Evolutionary conservation across 2,888 invertebrate species (phyloP).

Genomic region (Tethea ocularis): DNA sequence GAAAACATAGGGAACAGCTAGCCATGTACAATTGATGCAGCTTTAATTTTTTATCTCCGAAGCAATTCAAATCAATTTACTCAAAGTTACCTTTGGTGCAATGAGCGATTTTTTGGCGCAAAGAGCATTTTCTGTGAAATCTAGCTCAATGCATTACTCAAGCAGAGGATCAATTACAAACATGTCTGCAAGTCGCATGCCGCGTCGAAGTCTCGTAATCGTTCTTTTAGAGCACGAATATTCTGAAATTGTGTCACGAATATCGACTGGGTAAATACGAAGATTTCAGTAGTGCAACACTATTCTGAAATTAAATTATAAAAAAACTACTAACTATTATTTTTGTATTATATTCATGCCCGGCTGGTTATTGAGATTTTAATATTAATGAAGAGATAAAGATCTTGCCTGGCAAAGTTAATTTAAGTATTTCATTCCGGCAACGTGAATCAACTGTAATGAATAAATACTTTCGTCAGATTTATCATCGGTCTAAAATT

Average conservation of each 20-base stretch:
- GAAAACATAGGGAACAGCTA: too few relatives aligned
- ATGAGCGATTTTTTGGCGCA: too few relatives aligned
- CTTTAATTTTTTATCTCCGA: too few relatives aligned
- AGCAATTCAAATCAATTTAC: too few relatives aligned
- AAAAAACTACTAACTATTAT: too few relatives aligned
- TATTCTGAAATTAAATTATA: background rate
- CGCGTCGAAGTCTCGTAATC: background rate
- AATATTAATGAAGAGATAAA: too few relatives aligned
- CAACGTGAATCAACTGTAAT: conserved; percentile 26
- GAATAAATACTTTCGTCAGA: conserved; percentile 26
- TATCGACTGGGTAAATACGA: background rate
- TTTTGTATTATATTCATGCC: too few relatives aligned
- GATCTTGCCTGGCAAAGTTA: background rate
- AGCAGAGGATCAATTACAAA: background rate
- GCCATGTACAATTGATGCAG: too few relatives aligned
- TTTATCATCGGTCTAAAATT: background rate
- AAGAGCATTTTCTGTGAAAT: background rate
- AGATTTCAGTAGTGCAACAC: background rate
- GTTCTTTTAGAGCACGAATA: conserved; percentile 3
- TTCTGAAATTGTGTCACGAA: conserved; percentile 8
- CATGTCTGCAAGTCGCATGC: background rate
- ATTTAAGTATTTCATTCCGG: conserved; percentile 4
- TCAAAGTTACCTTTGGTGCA: too few relatives aligned
- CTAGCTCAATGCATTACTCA: background rate
- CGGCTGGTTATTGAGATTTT: too few relatives aligned